A percentile compares a stretch with the other conserved stretches of the same genome.
Conservation (phyloP, 2,888 invertebrate species). For the Aplocera efformata region DNA sequence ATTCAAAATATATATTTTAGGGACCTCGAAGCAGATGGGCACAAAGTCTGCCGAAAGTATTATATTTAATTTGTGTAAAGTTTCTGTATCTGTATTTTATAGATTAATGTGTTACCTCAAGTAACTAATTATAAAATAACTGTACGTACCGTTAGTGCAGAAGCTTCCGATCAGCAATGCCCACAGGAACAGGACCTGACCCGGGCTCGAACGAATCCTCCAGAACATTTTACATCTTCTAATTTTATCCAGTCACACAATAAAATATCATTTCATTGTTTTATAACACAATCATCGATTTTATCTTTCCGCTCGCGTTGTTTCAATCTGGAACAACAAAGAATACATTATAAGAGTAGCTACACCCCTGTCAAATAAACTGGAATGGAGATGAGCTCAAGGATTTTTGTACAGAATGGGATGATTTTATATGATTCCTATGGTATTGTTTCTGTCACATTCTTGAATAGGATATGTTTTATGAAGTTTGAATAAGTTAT, state of each 20-base stretch:
- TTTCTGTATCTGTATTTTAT: no score
- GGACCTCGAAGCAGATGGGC: no score
- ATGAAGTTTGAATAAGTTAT: background rate
- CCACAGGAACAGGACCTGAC: constrained; percentile 15
- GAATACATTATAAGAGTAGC: background rate
- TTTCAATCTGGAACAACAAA: constrained; percentile 14
- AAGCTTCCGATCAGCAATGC: constrained; percentile 14
- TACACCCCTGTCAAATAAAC: no score
- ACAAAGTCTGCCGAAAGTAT: no score
- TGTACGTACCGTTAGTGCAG: constrained; percentile 11
- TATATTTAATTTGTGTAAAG: no score
- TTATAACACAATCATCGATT: background rate
- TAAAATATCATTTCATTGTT: constrained; percentile 5
- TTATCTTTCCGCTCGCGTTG: background rate
- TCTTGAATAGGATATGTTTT: background rate
- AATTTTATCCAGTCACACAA: constrained; percentile 11
- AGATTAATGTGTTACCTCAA: no score
- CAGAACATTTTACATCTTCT: constrained; percentile 20
- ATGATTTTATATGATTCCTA: no score
- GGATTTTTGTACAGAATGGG: no score
- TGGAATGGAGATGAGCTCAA: no score
- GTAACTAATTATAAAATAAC: no score
- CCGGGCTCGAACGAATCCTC: constrained; percentile 15
- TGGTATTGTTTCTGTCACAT: background rate
- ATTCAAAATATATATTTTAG: no score